These are phyloP conservation scores for Bubalus kerabau DNA, from an alignment of 2,113 vertebrate genomes.

Conservation along the genomic window DNA sequence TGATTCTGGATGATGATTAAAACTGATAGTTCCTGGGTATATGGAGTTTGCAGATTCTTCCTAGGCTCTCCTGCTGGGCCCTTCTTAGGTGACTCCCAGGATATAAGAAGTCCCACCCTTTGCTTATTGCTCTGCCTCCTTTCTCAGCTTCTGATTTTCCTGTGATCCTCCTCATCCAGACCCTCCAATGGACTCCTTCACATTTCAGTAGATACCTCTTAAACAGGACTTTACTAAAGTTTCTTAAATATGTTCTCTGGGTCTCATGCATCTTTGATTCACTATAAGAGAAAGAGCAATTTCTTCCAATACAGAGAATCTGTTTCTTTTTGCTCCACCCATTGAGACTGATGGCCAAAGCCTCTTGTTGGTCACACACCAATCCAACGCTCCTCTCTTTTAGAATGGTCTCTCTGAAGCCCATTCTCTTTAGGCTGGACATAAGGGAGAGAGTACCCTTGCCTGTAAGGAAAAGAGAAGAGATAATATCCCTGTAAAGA, in stretches of 20 bases:
- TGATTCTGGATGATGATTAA: background rate
- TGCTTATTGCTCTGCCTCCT: background rate
- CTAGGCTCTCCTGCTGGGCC: background rate
- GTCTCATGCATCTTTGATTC: background rate
- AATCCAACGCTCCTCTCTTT: background rate
- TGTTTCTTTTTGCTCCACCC: background rate
- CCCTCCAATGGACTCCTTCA: background rate
- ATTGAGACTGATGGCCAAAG: background rate
- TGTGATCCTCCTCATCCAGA: background rate
- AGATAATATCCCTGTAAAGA: background rate
- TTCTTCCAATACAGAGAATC: background rate
- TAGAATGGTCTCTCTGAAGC: background rate
- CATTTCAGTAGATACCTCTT: background rate
- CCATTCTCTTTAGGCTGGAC: background rate
- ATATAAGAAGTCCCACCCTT: background rate
- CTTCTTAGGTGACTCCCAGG: background rate
- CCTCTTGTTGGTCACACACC: background rate
- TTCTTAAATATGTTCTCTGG: background rate
- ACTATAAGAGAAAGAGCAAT: background rate
- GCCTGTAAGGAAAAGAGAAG: background rate
- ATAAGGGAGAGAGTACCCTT: background rate
- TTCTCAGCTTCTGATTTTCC: background rate
- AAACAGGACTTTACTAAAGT: background rate
- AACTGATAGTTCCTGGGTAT: background rate
- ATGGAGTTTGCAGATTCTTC: background rate